Evolutionary conservation across 2,888 invertebrate genomes (phyloP).

Genomic region (Eutolmus rufibarbis): DNA sequence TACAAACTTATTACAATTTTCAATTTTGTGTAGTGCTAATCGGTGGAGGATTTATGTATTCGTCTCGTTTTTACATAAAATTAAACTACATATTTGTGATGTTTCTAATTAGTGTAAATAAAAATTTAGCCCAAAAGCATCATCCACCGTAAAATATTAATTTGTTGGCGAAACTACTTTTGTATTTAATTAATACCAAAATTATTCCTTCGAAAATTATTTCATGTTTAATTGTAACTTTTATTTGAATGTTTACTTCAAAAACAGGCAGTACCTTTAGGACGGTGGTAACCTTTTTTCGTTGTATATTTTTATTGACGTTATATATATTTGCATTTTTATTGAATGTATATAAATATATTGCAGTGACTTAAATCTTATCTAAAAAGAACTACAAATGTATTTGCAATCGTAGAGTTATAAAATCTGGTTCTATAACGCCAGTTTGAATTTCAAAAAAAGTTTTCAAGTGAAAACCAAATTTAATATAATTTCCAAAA

Average conservation of each 20-base stretch:
- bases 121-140: neutral
- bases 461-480: too few species aligned
- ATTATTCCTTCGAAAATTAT: neutral
- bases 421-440: too few species aligned
- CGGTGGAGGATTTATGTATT: slow-evolving; percentile 24
- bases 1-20: neutral
- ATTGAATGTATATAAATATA: neutral
- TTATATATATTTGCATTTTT: neutral
- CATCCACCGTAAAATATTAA: neutral
- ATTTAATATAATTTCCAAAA: too few species aligned
- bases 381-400: too few species aligned
- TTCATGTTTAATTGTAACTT: neutral
- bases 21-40: slow-evolving; percentile 10
- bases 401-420: too few species aligned
- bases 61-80: neutral
- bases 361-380: neutral
- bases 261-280: neutral
- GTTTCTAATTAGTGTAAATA: slow-evolving; percentile 33
- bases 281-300: neutral
- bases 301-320: neutral
- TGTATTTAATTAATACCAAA: neutral
- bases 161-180: neutral
- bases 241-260: neutral
- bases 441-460: too few species aligned
- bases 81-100: neutral